These are phyloP conservation scores for Pseudomyrmex pallidus DNA, from an alignment of 1,140 invertebrate genomes.

Conservation along the genomic window DNA sequence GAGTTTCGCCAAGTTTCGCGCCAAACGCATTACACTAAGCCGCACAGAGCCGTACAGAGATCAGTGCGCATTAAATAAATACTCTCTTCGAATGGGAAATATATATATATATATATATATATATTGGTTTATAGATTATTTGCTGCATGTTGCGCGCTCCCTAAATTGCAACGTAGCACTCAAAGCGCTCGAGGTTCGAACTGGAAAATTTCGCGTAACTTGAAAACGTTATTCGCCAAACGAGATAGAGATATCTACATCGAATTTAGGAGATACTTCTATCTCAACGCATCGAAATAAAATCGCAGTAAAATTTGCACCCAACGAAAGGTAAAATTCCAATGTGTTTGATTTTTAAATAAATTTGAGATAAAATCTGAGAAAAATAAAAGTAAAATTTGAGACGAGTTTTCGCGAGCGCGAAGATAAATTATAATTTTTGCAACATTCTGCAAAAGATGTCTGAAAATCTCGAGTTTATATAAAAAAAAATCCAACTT, in stretches of 20 bases:
- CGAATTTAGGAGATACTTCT: background rate
- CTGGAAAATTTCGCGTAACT: constrained; percentile 21
- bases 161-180: background rate
- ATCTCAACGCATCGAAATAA: background rate
- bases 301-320: background rate
- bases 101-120: background rate
- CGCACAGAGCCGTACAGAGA: background rate
- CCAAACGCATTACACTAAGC: constrained; percentile 37
- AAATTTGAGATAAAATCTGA: background rate
- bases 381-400: no score
- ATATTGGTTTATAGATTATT: background rate
- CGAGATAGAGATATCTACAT: background rate
- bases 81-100: background rate
- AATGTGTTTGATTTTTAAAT: background rate
- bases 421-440: background rate
- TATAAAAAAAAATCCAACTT: background rate
- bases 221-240: background rate
- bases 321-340: background rate
- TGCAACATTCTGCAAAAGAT: background rate
- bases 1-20: constrained; percentile 45
- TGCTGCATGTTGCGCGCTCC: constrained; percentile 23
- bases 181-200: background rate
- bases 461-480: background rate
- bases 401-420: no score
- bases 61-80: constrained; percentile 25